These are phyloP conservation scores for Todus mexicanus DNA, from an alignment of 2,797 vertebrate species.

Conservation along the genomic window DNA sequence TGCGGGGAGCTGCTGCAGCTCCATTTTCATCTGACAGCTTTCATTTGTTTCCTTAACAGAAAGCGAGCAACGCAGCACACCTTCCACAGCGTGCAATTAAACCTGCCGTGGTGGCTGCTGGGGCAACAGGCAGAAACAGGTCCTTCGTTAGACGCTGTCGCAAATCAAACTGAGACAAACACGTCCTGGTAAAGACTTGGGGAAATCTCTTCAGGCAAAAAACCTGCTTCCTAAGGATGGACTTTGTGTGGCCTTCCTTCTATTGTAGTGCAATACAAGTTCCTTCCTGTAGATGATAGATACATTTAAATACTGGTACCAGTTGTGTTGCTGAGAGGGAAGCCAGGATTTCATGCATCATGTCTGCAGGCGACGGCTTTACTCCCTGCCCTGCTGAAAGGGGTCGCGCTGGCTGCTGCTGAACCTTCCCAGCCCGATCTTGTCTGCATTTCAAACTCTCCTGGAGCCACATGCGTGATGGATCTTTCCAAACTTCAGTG, in stretches of 20 bases:
- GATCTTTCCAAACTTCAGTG: not conserved
- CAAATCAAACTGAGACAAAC: not conserved
- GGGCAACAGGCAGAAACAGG: not conserved
- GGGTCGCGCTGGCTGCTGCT: accelerated
- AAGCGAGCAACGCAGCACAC: not conserved
- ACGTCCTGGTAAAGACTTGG: not conserved
- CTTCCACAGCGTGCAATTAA: not conserved
- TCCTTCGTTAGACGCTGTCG: not conserved
- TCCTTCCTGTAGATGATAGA: not conserved
- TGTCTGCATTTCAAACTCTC: accelerated
- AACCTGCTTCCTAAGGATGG: not conserved
- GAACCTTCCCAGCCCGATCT: not conserved
- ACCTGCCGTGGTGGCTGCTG: not conserved
- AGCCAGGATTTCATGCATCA: not conserved
- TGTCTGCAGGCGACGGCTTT: not conserved
- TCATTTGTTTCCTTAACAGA: not conserved
- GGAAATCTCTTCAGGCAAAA: not conserved
- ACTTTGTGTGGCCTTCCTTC: conserved; percentile 5
- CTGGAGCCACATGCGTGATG: not conserved
- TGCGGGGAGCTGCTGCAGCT: not conserved
- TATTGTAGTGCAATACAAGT: too few relatives aligned
- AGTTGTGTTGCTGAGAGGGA: not conserved
- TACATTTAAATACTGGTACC: not conserved
- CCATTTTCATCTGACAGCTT: not conserved
- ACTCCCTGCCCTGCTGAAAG: not conserved